phyloP scores from a whole-genome alignment of 2,113 vertebrate species.

The Toxostoma redivivum region DNA sequence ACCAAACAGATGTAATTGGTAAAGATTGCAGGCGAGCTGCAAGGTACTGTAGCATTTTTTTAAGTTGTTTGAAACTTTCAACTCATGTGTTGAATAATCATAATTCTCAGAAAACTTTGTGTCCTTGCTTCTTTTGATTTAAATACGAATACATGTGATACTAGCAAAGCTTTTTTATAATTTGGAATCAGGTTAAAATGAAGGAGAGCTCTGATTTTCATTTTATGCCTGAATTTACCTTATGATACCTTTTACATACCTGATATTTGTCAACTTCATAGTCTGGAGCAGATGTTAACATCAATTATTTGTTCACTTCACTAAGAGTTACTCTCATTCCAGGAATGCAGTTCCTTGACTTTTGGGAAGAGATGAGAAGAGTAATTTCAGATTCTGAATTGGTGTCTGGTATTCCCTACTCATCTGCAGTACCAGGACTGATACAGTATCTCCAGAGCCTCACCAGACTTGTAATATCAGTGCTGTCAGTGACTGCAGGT shows the following conservation, averaged over 20 bases:
- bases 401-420: constrained; percentile 25
- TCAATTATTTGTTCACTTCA: background rate
- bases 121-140: background rate
- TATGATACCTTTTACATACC: background rate
- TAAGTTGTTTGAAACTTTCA: background rate
- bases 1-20: background rate
- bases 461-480: constrained; percentile 73
- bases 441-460: constrained; percentile 88
- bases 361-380: constrained; percentile 71
- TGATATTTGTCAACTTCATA: background rate
- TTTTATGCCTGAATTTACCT: background rate
- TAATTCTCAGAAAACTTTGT: background rate
- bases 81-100: background rate
- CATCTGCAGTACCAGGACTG: constrained; percentile 73
- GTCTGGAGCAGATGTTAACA: background rate
- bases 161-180: background rate
- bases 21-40: background rate
- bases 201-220: background rate
- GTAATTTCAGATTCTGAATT: constrained; percentile 82
- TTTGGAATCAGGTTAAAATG: background rate
- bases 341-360: constrained; percentile 72
- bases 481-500: constrained; percentile 24
- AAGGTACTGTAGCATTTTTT: background rate
- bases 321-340: constrained; percentile 14
- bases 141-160: background rate